Base-by-base conservation (phyloP, 2,888 invertebrate genomes). In the Xanthia togata region DNA sequence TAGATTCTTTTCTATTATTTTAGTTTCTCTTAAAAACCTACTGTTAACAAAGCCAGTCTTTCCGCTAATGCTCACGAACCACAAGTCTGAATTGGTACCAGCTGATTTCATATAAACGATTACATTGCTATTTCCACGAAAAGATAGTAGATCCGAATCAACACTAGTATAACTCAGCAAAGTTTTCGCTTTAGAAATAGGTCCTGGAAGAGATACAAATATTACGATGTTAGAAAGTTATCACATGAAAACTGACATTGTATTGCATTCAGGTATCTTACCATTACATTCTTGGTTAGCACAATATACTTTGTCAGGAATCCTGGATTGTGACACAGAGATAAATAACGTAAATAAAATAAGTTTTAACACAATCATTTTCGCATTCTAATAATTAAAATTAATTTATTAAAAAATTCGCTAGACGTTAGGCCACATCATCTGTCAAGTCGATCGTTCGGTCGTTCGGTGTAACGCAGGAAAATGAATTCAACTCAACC, bases 71-170 rank as follows among this genome's bases (percentile, higher is more conserved):
- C 97, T 97, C 64, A 97, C 98, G 83, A 97, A 98, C 98, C 98
- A 98, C 69, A 97, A 92, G 81, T 97, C 97, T 38, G 89, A 76
- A 79, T 97, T 95, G 44, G 94, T 94, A 69, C 97, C 98, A 89
- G 97, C 98, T 87, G 97, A 97, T 94, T 98, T 98, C 92, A 98
- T 98, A 89, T 95, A 97, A 82, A 98, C 96, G 67, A 93, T 95
- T 17, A 98, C 97, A 0, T 97, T 94, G 12, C 94, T 90, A 89
- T 98, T 97, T 6, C 90, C 91, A 38, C 92, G 94, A 93, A 98
- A 98, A 14, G 98, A 97, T 78, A 98, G 93, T 76, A 97, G 94
- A 64, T 97, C 96, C 31, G 94, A 89, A 80, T 97, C 97, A 20
- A 91, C 96, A 83, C 97, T 96, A 35, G 73, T 87, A 91, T 98